A percentile compares a stretch with the other conserved stretches of the same genome.
phyloP scores from a whole-genome alignment of 2,888 invertebrate species.

The Teinopalpus imperialis region DNA sequence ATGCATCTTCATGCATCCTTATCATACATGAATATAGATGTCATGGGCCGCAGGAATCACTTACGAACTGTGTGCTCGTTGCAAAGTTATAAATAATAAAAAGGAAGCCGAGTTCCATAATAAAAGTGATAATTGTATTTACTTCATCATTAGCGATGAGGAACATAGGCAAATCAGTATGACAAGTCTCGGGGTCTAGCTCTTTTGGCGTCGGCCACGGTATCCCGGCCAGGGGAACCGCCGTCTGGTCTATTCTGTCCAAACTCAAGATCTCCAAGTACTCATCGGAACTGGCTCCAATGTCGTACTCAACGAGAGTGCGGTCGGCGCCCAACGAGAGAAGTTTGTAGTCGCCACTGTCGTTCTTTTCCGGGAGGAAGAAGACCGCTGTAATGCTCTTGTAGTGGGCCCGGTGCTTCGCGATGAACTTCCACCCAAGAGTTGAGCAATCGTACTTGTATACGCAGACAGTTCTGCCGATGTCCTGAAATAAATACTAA shows the following conservation, averaged over 20 bases:
- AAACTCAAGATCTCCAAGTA: slow-evolving; percentile 64
- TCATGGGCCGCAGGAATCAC: no score
- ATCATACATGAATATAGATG: no score
- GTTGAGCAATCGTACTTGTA: slow-evolving; percentile 59
- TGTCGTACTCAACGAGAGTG: slow-evolving; percentile 82
- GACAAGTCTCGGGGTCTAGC: slow-evolving; percentile 42
- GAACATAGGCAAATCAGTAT: slow-evolving; percentile 61
- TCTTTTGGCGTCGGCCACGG: slow-evolving; percentile 54
- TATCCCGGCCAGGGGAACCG: slow-evolving; percentile 77
- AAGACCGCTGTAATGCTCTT: slow-evolving; percentile 79
- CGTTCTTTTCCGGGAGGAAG: slow-evolving; percentile 70
- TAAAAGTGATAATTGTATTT: slow-evolving; percentile 5
- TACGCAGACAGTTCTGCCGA: slow-evolving; percentile 73
- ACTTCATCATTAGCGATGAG: slow-evolving; percentile 85
- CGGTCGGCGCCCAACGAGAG: slow-evolving; percentile 83
- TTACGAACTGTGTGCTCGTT: no score
- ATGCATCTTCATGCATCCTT: no score
- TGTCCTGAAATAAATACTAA: slow-evolving; percentile 64
- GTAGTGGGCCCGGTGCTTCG: slow-evolving; percentile 84
- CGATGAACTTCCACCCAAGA: slow-evolving; percentile 77
- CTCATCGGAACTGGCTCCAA: slow-evolving; percentile 66
- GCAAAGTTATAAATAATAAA: no score
- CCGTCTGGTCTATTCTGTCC: slow-evolving; percentile 84
- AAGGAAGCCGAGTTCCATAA: no score
- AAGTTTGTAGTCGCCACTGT: slow-evolving; percentile 63